Evolutionary conservation across 2,797 vertebrate genomes (phyloP).

Genomic region (Heteromormyrus szaboi): DNA sequence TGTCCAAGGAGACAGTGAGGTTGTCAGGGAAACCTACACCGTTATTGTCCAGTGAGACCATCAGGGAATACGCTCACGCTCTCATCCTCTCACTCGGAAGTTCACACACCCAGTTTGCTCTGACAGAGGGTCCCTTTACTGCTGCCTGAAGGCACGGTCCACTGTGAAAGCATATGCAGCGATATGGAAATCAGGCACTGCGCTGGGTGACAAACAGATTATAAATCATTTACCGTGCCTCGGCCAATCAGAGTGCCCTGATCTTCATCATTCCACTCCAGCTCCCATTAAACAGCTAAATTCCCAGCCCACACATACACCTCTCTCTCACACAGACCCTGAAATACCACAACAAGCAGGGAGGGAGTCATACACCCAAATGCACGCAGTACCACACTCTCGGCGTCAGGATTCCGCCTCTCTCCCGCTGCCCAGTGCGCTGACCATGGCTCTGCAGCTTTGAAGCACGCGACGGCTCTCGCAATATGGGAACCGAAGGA

Average conservation of each 20-base stretch:
- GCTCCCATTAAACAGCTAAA: constrained; percentile 30
- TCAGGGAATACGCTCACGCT: neutral
- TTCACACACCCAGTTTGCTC: neutral
- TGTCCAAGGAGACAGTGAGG: neutral
- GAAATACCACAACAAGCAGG: neutral
- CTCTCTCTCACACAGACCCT: neutral
- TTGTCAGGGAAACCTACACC: neutral
- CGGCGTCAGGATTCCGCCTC: neutral
- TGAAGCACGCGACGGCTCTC: neutral
- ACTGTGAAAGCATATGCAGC: constrained; percentile 36
- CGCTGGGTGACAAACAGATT: constrained; percentile 39
- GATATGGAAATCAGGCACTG: constrained; percentile 39
- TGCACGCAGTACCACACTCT: neutral
- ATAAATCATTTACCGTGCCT: constrained; percentile 40
- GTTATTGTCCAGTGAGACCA: too few relatives aligned
- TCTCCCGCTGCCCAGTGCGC: neutral
- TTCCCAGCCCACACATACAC: constrained; percentile 25
- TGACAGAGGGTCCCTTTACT: neutral
- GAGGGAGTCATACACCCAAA: neutral
- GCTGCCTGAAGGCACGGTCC: constrained; percentile 13
- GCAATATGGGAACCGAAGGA: neutral
- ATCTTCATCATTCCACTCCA: constrained; percentile 40
- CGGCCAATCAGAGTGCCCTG: constrained; percentile 36
- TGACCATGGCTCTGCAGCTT: neutral
- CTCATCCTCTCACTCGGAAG: neutral